Percentiles rank a stretch among this genome's conserved stretches.
Conservation (phyloP, 2,888 invertebrate species). For the Cantharis rufa region DNA sequence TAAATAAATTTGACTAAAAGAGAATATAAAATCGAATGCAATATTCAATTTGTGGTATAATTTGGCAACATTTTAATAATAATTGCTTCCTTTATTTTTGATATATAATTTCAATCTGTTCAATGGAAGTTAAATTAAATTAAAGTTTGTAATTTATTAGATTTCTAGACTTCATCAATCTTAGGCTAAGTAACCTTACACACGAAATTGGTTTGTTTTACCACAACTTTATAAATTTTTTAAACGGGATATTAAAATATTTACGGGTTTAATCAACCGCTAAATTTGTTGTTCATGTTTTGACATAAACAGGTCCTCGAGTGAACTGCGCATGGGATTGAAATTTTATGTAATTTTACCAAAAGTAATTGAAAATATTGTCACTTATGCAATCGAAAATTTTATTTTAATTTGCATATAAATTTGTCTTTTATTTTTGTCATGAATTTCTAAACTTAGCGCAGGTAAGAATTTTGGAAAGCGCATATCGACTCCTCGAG, state of each 20-base stretch:
- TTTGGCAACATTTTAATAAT: not conserved
- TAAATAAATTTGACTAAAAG: not conserved
- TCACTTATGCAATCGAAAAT: not conserved
- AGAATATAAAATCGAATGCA: not conserved
- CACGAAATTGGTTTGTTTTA: not conserved
- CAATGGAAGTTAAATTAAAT: not conserved
- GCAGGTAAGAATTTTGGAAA: constrained; percentile 32
- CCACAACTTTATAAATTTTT: not conserved
- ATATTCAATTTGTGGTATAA: not conserved
- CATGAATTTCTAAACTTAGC: constrained; percentile 10
- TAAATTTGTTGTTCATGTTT: not conserved
- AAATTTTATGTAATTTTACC: not conserved
- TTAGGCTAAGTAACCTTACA: not conserved
- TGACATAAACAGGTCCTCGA: not conserved
- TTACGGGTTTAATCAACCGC: not conserved
- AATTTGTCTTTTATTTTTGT: not conserved
- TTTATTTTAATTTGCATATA: not conserved
- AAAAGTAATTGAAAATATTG: not conserved
- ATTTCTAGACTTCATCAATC: not conserved
- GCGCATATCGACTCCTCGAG: constrained; percentile 42
- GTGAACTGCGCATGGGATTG: not conserved
- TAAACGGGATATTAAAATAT: not conserved
- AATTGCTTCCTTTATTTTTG: not conserved
- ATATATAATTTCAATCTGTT: not conserved
- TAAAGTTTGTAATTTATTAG: not conserved